These are phyloP conservation scores for Hirudinaria manillensis DNA, from an alignment of 2,888 invertebrate genomes.

Conservation along the genomic window DNA sequence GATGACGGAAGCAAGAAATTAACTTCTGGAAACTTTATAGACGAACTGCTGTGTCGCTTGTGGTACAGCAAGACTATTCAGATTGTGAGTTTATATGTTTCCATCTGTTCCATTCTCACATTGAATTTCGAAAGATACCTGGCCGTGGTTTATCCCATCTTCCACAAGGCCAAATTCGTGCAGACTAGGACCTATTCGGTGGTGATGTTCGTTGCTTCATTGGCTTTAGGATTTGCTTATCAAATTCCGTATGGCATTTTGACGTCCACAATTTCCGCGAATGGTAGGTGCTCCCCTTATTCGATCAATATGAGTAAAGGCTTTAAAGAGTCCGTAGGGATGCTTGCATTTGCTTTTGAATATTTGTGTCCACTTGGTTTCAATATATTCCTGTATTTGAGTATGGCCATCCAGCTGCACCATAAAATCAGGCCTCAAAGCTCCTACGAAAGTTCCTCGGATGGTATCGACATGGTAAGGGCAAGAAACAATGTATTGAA, in stretches of 20 bases:
- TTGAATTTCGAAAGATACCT: constrained; percentile 37
- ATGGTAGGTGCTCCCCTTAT: constrained; percentile 35
- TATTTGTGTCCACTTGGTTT: constrained; percentile 36
- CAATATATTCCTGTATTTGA: constrained; percentile 19
- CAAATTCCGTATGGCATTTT: constrained; percentile 28
- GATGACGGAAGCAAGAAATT: constrained; percentile 12
- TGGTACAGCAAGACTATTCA: constrained; percentile 37
- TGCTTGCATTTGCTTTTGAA: constrained; percentile 34
- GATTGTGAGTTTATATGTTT: constrained; percentile 34
- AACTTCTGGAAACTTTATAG: constrained; percentile 15
- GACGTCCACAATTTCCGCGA: constrained; percentile 18
- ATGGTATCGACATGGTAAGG: not conserved
- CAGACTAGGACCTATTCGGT: constrained; percentile 21
- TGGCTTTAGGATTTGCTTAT: constrained; percentile 33
- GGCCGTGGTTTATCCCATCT: constrained; percentile 37
- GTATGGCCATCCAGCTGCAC: not conserved
- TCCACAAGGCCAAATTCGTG: constrained; percentile 36
- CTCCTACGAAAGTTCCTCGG: not conserved
- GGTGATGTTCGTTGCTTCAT: constrained; percentile 24
- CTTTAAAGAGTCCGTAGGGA: constrained; percentile 24
- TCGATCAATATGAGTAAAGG: constrained; percentile 30
- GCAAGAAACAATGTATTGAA: constrained; percentile 16
- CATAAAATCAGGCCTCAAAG: constrained; percentile 6
- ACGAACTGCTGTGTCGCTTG: constrained; percentile 33
- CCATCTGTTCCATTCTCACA: constrained; percentile 36